These are phyloP conservation scores for Polymixis lichenea DNA, from an alignment of 2,888 invertebrate genomes.

Conservation along the genomic window DNA sequence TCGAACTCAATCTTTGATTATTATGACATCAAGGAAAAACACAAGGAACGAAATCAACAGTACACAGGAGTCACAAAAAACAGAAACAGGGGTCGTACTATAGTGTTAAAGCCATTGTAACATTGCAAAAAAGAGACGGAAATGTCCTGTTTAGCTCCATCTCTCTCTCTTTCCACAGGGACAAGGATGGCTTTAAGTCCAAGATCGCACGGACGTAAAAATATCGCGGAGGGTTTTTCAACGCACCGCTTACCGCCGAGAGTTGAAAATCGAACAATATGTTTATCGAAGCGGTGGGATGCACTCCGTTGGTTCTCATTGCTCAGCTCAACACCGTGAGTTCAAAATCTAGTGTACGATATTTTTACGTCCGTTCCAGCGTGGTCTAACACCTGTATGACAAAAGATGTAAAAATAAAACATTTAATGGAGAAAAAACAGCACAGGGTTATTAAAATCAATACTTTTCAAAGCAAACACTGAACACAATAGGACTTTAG, in stretches of 20 bases:
- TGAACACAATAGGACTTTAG: constrained; percentile 34
- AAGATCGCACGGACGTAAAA: too few relatives aligned
- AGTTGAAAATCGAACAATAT: too few relatives aligned
- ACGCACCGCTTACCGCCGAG: too few relatives aligned
- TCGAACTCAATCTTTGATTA: neutral
- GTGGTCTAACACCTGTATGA: neutral
- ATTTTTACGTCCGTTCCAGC: too few relatives aligned
- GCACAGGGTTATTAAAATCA: constrained; percentile 54
- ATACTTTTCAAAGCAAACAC: constrained; percentile 57
- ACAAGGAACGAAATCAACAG: neutral
- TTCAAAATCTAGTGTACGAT: too few relatives aligned
- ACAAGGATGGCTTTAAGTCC: neutral
- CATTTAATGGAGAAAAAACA: constrained; percentile 48
- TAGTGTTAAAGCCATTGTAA: neutral
- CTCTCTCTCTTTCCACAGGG: neutral
- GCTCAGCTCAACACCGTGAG: too few relatives aligned
- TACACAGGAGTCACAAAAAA: constrained; percentile 4
- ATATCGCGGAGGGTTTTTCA: too few relatives aligned
- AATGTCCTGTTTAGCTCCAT: neutral
- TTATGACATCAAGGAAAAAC: neutral
- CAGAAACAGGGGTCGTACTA: neutral
- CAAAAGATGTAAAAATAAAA: constrained; percentile 57
- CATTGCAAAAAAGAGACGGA: neutral
- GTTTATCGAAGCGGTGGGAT: too few relatives aligned
- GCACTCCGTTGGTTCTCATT: too few relatives aligned